Evolutionary conservation across 2,113 vertebrate species (phyloP), one percentile per base, ranked within the genome.

Genomic region (Rafetus swinhoei): DNA sequence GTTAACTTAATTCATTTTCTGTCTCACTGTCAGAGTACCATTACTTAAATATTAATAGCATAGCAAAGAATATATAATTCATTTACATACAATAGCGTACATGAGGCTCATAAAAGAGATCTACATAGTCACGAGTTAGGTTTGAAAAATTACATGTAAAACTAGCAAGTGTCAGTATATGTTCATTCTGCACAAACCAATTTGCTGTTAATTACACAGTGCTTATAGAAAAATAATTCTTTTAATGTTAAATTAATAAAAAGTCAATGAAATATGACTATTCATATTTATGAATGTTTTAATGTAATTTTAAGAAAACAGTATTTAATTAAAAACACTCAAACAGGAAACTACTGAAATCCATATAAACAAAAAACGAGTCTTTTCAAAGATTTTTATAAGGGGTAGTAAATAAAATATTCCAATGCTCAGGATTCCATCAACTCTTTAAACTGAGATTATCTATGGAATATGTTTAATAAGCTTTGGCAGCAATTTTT

Each of bases 1-100:
- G 80, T 85, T 76, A 55, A 93, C 90, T 85, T 85, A 87, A 96
- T 94, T 85, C 86, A 62, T 88, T 82, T 93, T 93, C 90, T 87
- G 84, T 69, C 59, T 88, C 81, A 32, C 19, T 95, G 53, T 60
- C 79, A 85, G 90, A 94, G 79, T 87, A 92, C 81, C 88, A 87
- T 35, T 92, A 90, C 15, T 86, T 35, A 24, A 4, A 89, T 69
- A 80, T 45, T 82, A 77, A 77, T 55, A 74, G 77, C 39, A 32
- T 35, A 62, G 35, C 52, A 77, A 77, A 77, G 35, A 77, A 77
- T 25, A 77, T 27, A 6, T 15, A 27, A 50, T n/a, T 87, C 86
- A 84, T 84, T 95, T 82, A 60, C 9, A 54, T 53, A 14, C 6
- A 69, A 19, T 54, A 50, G 74, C 5, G 3, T 25, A 77, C 39